Percentiles rank a stretch among this genome's conserved stretches.
Evolutionary conservation across 2,797 vertebrate species (phyloP).

Genomic region (Gymnodraco acuticeps): DNA sequence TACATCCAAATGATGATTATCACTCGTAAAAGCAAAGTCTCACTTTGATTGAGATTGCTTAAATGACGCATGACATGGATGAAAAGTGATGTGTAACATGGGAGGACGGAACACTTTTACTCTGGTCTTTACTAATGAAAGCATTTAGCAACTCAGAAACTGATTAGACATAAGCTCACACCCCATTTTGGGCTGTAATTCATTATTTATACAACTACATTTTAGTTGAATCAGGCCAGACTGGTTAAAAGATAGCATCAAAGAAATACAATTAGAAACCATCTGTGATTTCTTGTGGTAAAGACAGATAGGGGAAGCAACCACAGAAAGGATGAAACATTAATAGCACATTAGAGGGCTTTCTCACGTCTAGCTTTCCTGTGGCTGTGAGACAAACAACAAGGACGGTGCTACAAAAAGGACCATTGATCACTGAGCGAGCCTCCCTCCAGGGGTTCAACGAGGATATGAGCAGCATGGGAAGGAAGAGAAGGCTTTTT

Average conservation of each 20-base stretch:
- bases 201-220: slow-evolving; percentile 38
- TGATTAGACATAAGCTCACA: slow-evolving; percentile 34
- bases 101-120: slow-evolving; percentile 11
- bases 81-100: slow-evolving; percentile 1
- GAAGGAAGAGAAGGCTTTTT: slow-evolving; percentile 3
- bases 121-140: slow-evolving; percentile 20
- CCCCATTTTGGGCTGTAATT: slow-evolving; percentile 35
- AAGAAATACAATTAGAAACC: slow-evolving; percentile 39
- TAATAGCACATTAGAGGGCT: slow-evolving; percentile 62
- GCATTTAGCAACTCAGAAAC: slow-evolving; percentile 30
- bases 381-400: slow-evolving; percentile 65
- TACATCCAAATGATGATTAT: slow-evolving; percentile 9
- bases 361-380: slow-evolving; percentile 67
- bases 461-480: slow-evolving; percentile 27
- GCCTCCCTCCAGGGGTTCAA: slow-evolving; percentile 31
- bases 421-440: slow-evolving; percentile 62
- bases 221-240: slow-evolving; percentile 25
- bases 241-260: slow-evolving; percentile 13
- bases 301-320: slow-evolving; percentile 22
- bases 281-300: slow-evolving; percentile 22
- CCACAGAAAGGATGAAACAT: slow-evolving; percentile 64
- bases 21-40: slow-evolving; percentile 6
- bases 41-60: slow-evolving; percentile 6
- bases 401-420: slow-evolving; percentile 52
- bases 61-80: slow-evolving; percentile 12